Base-by-base conservation (phyloP, 2,113 vertebrate genomes). In the Thalassarche chlororhynchos region DNA sequence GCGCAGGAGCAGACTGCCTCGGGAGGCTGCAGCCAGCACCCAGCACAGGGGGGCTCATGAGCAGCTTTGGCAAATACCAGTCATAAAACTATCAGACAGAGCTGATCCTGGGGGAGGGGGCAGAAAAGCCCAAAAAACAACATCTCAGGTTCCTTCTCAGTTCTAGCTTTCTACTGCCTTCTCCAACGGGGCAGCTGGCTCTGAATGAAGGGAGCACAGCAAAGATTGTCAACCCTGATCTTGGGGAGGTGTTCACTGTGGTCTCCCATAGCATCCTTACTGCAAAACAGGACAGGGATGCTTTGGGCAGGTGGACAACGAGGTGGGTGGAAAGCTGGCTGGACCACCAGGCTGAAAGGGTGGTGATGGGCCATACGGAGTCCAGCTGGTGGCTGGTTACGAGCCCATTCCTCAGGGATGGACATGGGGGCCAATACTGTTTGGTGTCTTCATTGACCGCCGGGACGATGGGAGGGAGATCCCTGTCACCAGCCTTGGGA, bases 131-230 rank as follows among this genome's bases (percentile, higher is more conserved):
- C 26, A 6, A 25, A 76, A 38, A 20, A 6, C 0, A 0, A 28
- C 21, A 16, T 34, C 55, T 20, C 21, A 1, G 10, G n/a, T 29
- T 65, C 44, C 55, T 47, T 13, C 12, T 38, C 51, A 20, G 51
- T 28, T 34, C n/a, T 18, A 12, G 14, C 29, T 29, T 61, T 19
- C 36, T 17, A 10, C 13, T 24, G 32, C 13, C 51, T 64, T 12
- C 68, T 46, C 68, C 68, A 38, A 1, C 0, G 0, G 19, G 55
- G 25, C 1, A 1, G 34, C 13, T 36, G 58, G 31, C n/a, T 38
- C 58, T 8, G 31, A 18, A 36, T 0, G 1, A 61, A 32, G 42
- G 26, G 15, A 34, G 14, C 2, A 3, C 36, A 62, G 60, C 28
- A n/a, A 79, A 14, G 19, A 17, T 6, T 40, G 58, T 19, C 17